Evolutionary conservation across 2,113 vertebrate genomes (phyloP).

Genomic region (Oxyruncus cristatus): DNA sequence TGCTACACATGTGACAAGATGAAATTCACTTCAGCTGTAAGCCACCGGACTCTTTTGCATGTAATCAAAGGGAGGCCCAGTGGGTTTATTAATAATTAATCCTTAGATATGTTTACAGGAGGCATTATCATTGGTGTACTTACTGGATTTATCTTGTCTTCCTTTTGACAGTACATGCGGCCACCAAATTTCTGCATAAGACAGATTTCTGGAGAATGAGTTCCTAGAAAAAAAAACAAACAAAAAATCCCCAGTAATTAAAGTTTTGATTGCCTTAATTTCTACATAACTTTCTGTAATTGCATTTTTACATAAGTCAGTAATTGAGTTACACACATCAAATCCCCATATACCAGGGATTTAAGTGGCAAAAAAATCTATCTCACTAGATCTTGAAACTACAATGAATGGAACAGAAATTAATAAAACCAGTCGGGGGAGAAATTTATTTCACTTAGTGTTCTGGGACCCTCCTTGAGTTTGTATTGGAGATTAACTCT

Average conservation of each 20-base stretch:
- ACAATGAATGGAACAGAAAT: background rate
- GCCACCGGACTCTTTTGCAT: background rate
- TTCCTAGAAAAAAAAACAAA: background rate
- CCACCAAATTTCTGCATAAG: background rate
- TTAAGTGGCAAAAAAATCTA: background rate
- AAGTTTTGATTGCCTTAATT: background rate
- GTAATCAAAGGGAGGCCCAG: background rate
- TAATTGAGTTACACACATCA: background rate
- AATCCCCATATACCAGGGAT: background rate
- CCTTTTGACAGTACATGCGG: background rate
- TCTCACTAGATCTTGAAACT: background rate
- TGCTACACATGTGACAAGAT: background rate
- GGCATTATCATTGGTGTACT: background rate
- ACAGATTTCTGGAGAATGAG: conserved; percentile 58
- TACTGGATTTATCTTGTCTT: background rate
- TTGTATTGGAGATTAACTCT: background rate
- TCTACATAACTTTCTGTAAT: background rate
- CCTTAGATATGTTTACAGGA: background rate
- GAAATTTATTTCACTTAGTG: background rate
- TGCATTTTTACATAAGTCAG: background rate
- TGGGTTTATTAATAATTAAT: background rate
- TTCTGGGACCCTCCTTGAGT: background rate
- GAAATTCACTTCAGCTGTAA: background rate
- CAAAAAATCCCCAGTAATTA: background rate
- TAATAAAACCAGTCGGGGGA: background rate